Percentiles rank a stretch among this genome's conserved stretches.
phyloP scores from a whole-genome alignment of 2,113 vertebrate genomes.

The Okapia johnstoni region DNA sequence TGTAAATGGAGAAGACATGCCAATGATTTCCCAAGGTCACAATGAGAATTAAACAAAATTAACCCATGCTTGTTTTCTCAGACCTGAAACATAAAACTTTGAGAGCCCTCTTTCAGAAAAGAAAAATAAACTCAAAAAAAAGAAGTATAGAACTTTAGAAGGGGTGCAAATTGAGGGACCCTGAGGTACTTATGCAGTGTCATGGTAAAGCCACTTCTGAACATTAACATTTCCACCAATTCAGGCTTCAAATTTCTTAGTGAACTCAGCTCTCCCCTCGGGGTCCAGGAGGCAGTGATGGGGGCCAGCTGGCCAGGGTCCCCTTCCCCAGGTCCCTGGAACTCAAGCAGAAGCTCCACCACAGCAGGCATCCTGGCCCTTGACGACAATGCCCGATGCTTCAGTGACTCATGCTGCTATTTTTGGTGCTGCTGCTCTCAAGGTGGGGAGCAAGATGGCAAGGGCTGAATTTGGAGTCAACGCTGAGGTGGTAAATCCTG shows the following conservation, averaged over 20 bases:
- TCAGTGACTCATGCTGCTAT: not conserved
- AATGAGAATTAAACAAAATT: not conserved
- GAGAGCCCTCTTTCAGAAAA: not conserved
- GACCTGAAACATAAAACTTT: not conserved
- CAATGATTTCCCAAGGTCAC: not conserved
- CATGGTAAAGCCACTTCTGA: not conserved
- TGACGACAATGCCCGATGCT: not conserved
- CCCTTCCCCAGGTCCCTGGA: not conserved
- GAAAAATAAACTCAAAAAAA: not conserved
- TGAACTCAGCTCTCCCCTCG: not conserved
- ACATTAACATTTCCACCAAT: not conserved
- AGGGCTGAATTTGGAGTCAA: not conserved
- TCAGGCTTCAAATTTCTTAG: not conserved
- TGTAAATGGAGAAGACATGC: not conserved
- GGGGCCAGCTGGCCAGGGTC: fast-evolving
- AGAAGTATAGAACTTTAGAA: not conserved
- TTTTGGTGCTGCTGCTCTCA: not conserved
- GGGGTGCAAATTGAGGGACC: fast-evolving
- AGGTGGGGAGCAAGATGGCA: not conserved
- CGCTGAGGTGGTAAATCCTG: not conserved
- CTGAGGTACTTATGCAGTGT: not conserved
- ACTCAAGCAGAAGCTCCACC: not conserved
- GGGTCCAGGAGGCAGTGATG: not conserved
- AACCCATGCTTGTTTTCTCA: not conserved
- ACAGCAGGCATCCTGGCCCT: not conserved